Conservation (phyloP, 2,113 vertebrate species). For the Lipophrys pholis region DNA sequence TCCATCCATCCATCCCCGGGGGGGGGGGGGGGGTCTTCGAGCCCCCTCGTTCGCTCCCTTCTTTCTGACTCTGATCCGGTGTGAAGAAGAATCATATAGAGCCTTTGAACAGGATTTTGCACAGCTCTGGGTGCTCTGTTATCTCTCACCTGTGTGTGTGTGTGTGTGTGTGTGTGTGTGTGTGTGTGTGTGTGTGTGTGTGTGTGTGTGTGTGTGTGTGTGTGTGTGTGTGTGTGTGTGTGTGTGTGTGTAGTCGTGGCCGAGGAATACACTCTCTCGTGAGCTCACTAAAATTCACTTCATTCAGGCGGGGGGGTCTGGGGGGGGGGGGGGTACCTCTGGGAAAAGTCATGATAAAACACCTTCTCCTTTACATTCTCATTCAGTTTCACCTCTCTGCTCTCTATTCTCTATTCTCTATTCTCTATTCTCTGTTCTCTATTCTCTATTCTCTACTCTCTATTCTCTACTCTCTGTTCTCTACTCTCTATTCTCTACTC, state of each 20-base stretch:
- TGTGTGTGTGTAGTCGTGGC: not conserved
- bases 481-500: too few relatives aligned
- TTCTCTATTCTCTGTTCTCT: too few relatives aligned
- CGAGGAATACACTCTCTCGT: constrained; percentile 30
- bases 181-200: constrained; percentile 26
- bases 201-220: constrained; percentile 9
- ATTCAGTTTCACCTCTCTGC: not conserved
- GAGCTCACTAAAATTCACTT: constrained; percentile 44
- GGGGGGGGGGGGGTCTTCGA: constrained; percentile 44
- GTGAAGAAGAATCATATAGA: constrained; percentile 56
- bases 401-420: too few relatives aligned
- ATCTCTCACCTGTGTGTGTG: constrained; percentile 2
- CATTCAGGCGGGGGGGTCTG: constrained; percentile 24
- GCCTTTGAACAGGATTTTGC: constrained; percentile 55
- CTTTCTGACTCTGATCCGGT: constrained; percentile 22
- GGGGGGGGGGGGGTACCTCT: constrained; percentile 17
- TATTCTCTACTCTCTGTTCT: too few relatives aligned
- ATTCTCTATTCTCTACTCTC: too few relatives aligned
- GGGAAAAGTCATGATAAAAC: constrained; percentile 57
- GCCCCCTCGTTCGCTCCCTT: constrained; percentile 21
- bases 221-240: constrained; percentile 8
- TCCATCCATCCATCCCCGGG: constrained; percentile 39
- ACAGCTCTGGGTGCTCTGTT: constrained; percentile 40
- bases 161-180: too few relatives aligned
- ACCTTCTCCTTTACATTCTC: constrained; percentile 40